Percentiles rank a stretch among this genome's conserved stretches.
These are phyloP conservation scores for Homarus americanus DNA, from an alignment of 1,140 invertebrate species.

Conservation along the genomic window DNA sequence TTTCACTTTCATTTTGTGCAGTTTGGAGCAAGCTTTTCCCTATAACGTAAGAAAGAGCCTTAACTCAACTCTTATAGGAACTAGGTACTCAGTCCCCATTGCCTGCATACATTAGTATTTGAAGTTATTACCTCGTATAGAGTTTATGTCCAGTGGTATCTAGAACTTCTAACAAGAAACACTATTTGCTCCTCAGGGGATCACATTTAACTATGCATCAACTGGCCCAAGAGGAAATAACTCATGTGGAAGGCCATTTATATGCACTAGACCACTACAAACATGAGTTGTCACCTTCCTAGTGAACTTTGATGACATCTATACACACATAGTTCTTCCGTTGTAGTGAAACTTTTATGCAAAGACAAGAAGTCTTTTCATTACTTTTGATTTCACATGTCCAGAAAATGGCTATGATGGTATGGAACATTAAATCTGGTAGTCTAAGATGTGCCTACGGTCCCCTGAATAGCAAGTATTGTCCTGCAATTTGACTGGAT, in stretches of 20 bases:
- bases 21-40: slow-evolving; percentile 70
- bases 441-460: slow-evolving; percentile 64
- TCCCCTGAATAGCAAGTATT: slow-evolving; percentile 68
- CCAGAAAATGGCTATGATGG: slow-evolving; percentile 40
- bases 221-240: slow-evolving; percentile 59
- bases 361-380: slow-evolving; percentile 20
- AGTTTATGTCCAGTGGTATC: slow-evolving; percentile 72
- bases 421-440: slow-evolving; percentile 60
- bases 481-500: slow-evolving; percentile 63
- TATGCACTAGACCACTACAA: slow-evolving; percentile 5
- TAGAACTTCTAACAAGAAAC: slow-evolving; percentile 63
- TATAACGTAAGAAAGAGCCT: slow-evolving; percentile 68
- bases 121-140: slow-evolving; percentile 70
- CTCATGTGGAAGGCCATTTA: slow-evolving; percentile 18
- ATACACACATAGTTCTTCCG: slow-evolving; percentile 61
- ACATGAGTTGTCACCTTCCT: slow-evolving; percentile 39
- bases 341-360: slow-evolving; percentile 56
- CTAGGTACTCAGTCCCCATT: slow-evolving; percentile 62
- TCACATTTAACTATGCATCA: slow-evolving; percentile 70
- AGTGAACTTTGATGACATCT: slow-evolving; percentile 43
- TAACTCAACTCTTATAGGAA: slow-evolving; percentile 70
- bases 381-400: slow-evolving; percentile 40
- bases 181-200: slow-evolving; percentile 67
- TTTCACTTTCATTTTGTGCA: slow-evolving; percentile 48
- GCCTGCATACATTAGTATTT: slow-evolving; percentile 71